Base-by-base conservation (phyloP, 2,797 vertebrate genomes). In the Phrynocephalus vlangalii region DNA sequence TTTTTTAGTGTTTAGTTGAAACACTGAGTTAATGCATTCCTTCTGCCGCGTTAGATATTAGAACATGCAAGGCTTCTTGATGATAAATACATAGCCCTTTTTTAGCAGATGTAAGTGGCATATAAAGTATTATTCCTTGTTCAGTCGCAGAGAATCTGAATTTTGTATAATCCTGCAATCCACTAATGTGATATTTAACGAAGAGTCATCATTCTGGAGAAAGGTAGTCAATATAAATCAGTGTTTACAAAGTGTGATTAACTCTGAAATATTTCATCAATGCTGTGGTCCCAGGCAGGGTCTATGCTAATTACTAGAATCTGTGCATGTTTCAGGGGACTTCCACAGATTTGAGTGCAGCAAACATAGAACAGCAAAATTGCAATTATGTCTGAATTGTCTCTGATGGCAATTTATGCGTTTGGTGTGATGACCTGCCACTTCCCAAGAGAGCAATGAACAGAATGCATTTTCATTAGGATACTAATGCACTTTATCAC, bases 191-290 rank as follows among this genome's bases (percentile, higher is more conserved):
- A 96, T 98, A 98, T 98, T 98, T 99, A 99, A 99, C 98, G 98
- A 98, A 98, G 97, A 98, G 98, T 97, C 98, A 98, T 99, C 98
- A 98, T 98, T 97, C 97, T 97, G 96, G 96, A 98, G 98, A 98
- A 98, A 98, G 98, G 97, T 98, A 98, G 98, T 99, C 99, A 98
- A 99, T 99, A 99, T 98, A 98, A 98, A 99, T 99, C 98, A 99
- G 98, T 99, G 98, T 99, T 98, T 98, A 98, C 98, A 96, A 97
- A 98, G 97, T 98, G 97, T 98, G 97, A 98, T 98, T 98, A 98
- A 98, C 97, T 98, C 97, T 97, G 97, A 98, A 98, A 98, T 98
- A 98, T 98, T 98, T 97, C 97, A 97, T 98, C 98, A 97, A 96
- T 97, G 96, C 96, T 95, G 94, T 93, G 96, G 97, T 97, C 97